These are phyloP conservation scores for Puma concolor DNA, from an alignment of 2,113 vertebrate genomes.

Conservation along the genomic window DNA sequence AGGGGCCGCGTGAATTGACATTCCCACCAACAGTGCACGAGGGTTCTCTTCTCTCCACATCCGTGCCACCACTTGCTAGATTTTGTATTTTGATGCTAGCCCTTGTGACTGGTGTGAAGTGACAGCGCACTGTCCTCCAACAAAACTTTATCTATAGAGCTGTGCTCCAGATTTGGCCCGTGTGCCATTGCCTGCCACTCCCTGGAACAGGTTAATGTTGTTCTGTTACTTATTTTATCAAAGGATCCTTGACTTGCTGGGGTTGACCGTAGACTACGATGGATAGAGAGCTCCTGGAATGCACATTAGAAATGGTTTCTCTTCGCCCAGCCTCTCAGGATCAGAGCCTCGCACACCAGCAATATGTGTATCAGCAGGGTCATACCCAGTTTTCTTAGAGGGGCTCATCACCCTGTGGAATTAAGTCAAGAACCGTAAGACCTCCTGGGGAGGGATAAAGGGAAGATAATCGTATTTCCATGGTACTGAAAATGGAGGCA, in stretches of 20 bases:
- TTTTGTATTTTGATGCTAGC: neutral
- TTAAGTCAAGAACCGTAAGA: neutral
- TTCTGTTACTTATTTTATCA: neutral
- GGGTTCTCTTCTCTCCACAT: neutral
- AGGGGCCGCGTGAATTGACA: neutral
- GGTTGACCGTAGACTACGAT: neutral
- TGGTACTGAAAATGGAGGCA: neutral
- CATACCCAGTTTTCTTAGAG: neutral
- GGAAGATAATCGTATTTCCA: neutral
- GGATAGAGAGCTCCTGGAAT: neutral
- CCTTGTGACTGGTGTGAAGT: neutral
- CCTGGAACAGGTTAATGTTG: neutral
- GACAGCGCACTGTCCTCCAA: neutral
- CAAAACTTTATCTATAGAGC: neutral
- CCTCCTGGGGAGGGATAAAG: neutral
- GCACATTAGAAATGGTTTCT: neutral
- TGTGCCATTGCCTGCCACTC: neutral
- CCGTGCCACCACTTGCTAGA: neutral
- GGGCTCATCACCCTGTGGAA: neutral
- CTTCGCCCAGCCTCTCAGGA: neutral
- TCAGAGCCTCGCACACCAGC: rapidly evolving
- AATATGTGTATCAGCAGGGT: neutral
- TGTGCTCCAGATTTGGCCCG: neutral
- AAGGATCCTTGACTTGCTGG: neutral
- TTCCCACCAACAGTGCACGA: neutral